phyloP scores from a whole-genome alignment of 1,140 invertebrate species.

The Mylabris phalerata region DNA sequence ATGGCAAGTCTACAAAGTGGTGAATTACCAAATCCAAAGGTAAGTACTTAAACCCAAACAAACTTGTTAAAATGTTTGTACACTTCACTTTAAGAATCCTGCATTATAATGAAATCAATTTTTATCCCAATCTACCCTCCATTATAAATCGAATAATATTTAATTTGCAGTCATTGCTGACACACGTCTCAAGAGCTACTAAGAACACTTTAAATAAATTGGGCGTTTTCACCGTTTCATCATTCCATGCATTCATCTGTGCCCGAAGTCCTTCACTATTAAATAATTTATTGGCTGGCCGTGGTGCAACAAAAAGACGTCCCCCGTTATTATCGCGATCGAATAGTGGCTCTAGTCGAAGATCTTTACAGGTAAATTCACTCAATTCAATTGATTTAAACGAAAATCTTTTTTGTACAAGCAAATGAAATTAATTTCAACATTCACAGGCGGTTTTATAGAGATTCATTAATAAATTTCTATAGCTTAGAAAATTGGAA shows the following conservation, averaged over 20 bases:
- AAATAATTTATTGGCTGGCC: constrained; percentile 84
- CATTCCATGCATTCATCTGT: constrained; percentile 96
- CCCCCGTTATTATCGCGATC: constrained; percentile 81
- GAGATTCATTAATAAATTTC: too few species aligned
- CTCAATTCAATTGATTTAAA: background rate
- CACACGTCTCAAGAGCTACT: constrained; percentile 89
- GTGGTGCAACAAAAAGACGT: constrained; percentile 80
- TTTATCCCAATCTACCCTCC: background rate
- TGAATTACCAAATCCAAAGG: constrained; percentile 96
- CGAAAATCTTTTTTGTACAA: too few species aligned
- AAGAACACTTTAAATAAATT: constrained; percentile 92
- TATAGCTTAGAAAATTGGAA: too few species aligned
- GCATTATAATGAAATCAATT: background rate
- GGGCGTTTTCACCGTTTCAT: constrained; percentile 95
- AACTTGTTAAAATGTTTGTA: background rate
- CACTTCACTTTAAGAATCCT: background rate
- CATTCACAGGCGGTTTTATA: too few species aligned
- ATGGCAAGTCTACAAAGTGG: constrained; percentile 93
- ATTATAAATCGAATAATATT: background rate
- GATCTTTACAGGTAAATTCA: constrained; percentile 63
- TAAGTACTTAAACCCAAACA: constrained; percentile 43
- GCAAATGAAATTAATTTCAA: too few species aligned
- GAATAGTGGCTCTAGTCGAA: constrained; percentile 75
- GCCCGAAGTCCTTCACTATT: constrained; percentile 86
- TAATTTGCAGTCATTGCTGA: constrained; percentile 75